Conservation (phyloP, 1,140 invertebrate genomes). For the Planococcus citri region DNA sequence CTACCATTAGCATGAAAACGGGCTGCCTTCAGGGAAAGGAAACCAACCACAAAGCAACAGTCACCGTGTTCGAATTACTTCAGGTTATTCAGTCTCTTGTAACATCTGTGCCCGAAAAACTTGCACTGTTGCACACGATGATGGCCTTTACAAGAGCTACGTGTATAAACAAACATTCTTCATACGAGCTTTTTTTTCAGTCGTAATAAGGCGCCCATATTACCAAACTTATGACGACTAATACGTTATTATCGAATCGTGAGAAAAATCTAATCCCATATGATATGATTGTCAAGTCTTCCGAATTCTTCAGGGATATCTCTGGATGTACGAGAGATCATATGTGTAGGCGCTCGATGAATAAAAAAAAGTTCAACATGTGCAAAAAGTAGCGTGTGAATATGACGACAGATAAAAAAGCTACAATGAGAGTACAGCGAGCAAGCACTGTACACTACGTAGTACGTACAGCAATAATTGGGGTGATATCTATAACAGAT, state of each 20-base stretch:
- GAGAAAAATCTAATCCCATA: too few species aligned
- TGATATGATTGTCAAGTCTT: not conserved
- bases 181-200: not conserved
- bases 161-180: too few species aligned
- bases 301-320: not conserved
- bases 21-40: too few species aligned
- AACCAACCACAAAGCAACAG: not conserved
- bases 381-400: constrained; percentile 17
- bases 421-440: not conserved
- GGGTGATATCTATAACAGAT: constrained; percentile 14
- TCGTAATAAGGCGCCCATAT: not conserved
- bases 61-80: not conserved
- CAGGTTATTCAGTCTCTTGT: not conserved
- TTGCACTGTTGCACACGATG: not conserved
- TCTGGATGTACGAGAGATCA: not conserved
- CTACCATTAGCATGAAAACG: not conserved
- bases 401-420: not conserved
- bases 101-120: not conserved
- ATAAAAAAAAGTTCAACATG: constrained; percentile 5
- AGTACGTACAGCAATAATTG: not conserved
- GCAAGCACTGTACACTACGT: not conserved
- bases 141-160: not conserved
- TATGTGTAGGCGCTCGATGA: not conserved
- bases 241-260: not conserved
- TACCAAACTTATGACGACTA: not conserved